Evolutionary conservation across 2,888 invertebrate genomes (phyloP), one percentile per base, ranked within the genome.

Genomic region (Sympetrum striolatum): DNA sequence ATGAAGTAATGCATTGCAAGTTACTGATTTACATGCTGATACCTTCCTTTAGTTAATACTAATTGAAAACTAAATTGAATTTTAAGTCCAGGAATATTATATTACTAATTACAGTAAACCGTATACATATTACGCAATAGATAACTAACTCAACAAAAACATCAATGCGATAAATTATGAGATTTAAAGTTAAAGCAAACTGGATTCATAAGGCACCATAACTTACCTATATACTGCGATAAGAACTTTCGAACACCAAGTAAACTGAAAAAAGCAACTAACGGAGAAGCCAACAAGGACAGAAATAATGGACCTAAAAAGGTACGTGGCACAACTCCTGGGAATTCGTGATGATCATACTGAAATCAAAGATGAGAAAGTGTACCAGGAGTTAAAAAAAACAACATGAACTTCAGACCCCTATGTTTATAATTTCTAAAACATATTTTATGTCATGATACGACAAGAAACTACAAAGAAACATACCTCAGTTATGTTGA

Each of bases 281-380:
- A 94, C 31, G 99, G 99, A 90, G 96, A 95, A 6, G 98, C 96
- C 80, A 98, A 92, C 81, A 96, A 93, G 0, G 98, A 97, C 92
- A 99, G 95, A 91, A 97, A 94, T 39, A 99, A 93, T 58, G 99
- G 98, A 37, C 99, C 99, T 91, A 99, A 94, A 94, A 99, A 99
- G 48, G 98, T 97, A 92, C 99, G 96, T 90, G 99, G 99, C 91
- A 99, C 99, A 91, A 99, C 99, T 91, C 99, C 97, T 93, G 99
- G 98, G 95, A 98, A 99, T 93, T 98, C 98, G 94, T 97, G 96
- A 94, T 99, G 99, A 94, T 99, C 99, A 94, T 99, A 99, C 98
- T 99, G 95, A 93, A 95, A 95, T 82, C 90, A 91, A 91, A 91
- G 48, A 90, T 37, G 90, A 91, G 81, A 86, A 3, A 48, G 81